phyloP scores from a whole-genome alignment of 2,797 vertebrate species.

The Megaceryle alcyon region DNA sequence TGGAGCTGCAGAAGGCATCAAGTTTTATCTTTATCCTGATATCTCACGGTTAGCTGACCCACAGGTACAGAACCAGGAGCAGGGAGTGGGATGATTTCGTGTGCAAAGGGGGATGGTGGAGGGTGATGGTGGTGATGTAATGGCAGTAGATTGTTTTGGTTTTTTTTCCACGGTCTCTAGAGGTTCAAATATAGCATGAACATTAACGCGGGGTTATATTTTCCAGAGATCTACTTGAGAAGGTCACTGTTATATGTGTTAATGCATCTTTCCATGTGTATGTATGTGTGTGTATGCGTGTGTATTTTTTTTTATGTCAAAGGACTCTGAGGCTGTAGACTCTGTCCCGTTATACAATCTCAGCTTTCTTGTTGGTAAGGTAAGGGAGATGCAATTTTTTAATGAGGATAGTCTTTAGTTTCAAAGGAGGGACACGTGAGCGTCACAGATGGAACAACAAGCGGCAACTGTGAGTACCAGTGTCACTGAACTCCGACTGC shows the following conservation, averaged over 20 bases:
- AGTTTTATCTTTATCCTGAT: conserved; percentile 97
- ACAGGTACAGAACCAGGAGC: conserved; percentile 83
- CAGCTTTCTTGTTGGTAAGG: conserved; percentile 77
- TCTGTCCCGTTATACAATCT: conserved; percentile 70
- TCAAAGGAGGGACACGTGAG: conserved; percentile 51
- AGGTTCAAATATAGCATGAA: background rate
- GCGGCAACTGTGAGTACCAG: conserved; percentile 68
- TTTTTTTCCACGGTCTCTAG: background rate
- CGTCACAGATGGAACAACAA: conserved; percentile 52
- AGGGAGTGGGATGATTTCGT: background rate
- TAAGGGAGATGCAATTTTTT: conserved; percentile 65
- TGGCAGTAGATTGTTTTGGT: background rate
- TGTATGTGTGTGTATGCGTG: conserved; percentile 43
- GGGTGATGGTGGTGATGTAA: background rate
- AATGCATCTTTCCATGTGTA: conserved; percentile 48
- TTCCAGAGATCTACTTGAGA: conserved; percentile 46
- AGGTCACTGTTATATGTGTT: conserved; percentile 24
- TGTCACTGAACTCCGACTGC: background rate
- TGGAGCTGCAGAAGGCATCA: conserved; percentile 93
- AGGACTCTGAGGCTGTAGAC: conserved; percentile 74
- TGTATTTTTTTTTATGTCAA: conserved; percentile 55
- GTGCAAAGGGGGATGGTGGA: background rate
- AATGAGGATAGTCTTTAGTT: conserved; percentile 60
- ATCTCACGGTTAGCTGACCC: conserved; percentile 92
- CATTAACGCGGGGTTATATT: conserved; percentile 38